Evolutionary conservation across 1,140 invertebrate species (phyloP).

Genomic region (Manduca sexta): DNA sequence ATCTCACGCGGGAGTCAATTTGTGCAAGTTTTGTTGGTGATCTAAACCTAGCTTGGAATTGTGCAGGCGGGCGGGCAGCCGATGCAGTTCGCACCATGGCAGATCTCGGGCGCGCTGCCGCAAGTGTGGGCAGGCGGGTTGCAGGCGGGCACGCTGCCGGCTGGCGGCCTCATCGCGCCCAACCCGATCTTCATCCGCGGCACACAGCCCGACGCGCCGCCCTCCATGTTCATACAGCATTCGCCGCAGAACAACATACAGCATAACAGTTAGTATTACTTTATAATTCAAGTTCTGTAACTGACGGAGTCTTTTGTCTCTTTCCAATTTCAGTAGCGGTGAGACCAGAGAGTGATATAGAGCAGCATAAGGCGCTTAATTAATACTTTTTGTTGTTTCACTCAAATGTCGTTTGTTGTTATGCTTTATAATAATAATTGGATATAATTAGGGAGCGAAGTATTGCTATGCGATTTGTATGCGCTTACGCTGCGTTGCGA

Average conservation of each 20-base stretch:
- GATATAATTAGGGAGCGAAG: too few relatives aligned
- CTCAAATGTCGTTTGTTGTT: too few relatives aligned
- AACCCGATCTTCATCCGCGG: constrained; percentile 91
- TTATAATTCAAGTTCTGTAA: not conserved
- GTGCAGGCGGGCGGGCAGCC: constrained; percentile 73
- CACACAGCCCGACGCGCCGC: constrained; percentile 79
- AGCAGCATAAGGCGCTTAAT: too few relatives aligned
- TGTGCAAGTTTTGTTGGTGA: too few relatives aligned
- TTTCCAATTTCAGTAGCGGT: too few relatives aligned
- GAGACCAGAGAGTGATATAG: too few relatives aligned
- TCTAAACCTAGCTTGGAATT: constrained; percentile 2
- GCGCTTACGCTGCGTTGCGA: too few relatives aligned
- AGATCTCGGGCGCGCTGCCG: constrained; percentile 76
- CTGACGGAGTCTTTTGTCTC: not conserved
- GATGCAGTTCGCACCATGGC: constrained; percentile 78
- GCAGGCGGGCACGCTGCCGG: constrained; percentile 71
- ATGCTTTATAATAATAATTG: too few relatives aligned
- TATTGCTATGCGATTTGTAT: too few relatives aligned
- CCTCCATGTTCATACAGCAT: constrained; percentile 90
- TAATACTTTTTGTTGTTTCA: too few relatives aligned
- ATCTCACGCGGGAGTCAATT: too few relatives aligned
- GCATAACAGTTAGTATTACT: constrained; percentile 47
- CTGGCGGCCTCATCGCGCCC: constrained; percentile 73
- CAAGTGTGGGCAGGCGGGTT: constrained; percentile 82
- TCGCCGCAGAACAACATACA: constrained; percentile 77